Base-by-base conservation (phyloP, 1,140 invertebrate genomes). In the Xylocopa sonorina region DNA sequence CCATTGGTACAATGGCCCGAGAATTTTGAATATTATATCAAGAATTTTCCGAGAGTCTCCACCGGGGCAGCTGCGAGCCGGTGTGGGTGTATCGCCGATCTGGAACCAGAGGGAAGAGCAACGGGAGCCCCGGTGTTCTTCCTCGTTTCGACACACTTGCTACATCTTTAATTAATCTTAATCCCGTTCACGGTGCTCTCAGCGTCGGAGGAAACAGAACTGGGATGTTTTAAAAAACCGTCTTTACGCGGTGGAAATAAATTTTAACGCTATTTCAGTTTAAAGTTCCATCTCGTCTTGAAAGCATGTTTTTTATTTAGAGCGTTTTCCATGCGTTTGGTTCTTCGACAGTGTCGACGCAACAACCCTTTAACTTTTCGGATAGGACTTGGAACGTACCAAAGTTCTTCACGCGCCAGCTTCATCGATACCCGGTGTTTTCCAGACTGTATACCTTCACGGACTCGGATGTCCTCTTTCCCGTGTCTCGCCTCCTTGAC, bases 11-110 rank as follows among this genome's bases (percentile, higher is more conserved):
- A 58, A 84, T 84, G 50, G 74, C 60, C n/a, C 66, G 66, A 84
- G 78, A 68, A 84, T 84, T 84, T 84, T 84, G 77, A 84, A 80
- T 84, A 80, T 84, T 84, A 84, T 80, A 84, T 80, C 78, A 66
- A 51, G 66, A 86, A 83, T 87, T 83, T 81, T 87, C 85, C 55
- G 27, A 46, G 77, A 38, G 32, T 69, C 50, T 27, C 64, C 66
- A 77, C 66, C 32, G 48, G 43, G 73, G 55, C 85, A 81, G 71
- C 64, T 63, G 57, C 50, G 72, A 78, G 62, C 41, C 51, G 76
- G 76, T 80, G 75, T 32, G 21, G 48, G 29, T 58, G 74, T 64
- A 72, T 72, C 64, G 50, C 58, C 32, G 64, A 73, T 60, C 57
- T 55, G 67, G 64, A 74, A 60, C 38, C 53, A 38, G 57, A 84